Conservation (phyloP, 2,113 vertebrate genomes). For the Upupa epops region DNA sequence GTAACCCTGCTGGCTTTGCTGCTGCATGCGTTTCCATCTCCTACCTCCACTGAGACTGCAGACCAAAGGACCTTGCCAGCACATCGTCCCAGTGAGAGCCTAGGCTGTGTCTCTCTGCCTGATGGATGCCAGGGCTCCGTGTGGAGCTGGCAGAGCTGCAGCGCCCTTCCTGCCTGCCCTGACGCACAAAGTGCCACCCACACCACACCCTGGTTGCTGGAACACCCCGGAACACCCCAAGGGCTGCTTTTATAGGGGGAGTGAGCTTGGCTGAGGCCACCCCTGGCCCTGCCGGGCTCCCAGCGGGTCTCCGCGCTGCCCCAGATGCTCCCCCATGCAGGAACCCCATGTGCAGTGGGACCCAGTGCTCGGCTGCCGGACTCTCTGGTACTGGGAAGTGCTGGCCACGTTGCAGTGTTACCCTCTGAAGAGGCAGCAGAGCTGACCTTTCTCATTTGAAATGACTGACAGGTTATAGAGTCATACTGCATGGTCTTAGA, state of each 20-base stretch:
- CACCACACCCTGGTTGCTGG: background rate
- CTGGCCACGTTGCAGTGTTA: background rate
- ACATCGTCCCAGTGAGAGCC: no score
- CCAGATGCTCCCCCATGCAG: background rate
- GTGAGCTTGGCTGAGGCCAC: background rate
- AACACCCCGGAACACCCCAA: no score
- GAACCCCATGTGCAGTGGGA: no score
- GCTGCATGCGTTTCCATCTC: no score
- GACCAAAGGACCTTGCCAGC: no score
- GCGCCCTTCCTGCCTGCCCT: background rate
- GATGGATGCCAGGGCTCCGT: background rate
- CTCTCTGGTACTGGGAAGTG: background rate
- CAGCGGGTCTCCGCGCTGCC: background rate
- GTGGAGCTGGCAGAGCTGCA: background rate
- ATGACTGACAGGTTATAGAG: background rate
- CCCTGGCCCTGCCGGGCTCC: background rate
- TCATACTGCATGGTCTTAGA: background rate
- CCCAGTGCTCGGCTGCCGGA: no score
- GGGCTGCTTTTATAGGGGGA: background rate
- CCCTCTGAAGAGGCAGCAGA: background rate
- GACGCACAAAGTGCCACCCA: background rate
- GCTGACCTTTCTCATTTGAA: background rate
- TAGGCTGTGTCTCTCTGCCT: background rate
- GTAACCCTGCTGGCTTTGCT: no score
- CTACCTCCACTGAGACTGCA: no score